Conservation (phyloP, 64 coral and sea anemone genomes). For the Porites lutea region DNA sequence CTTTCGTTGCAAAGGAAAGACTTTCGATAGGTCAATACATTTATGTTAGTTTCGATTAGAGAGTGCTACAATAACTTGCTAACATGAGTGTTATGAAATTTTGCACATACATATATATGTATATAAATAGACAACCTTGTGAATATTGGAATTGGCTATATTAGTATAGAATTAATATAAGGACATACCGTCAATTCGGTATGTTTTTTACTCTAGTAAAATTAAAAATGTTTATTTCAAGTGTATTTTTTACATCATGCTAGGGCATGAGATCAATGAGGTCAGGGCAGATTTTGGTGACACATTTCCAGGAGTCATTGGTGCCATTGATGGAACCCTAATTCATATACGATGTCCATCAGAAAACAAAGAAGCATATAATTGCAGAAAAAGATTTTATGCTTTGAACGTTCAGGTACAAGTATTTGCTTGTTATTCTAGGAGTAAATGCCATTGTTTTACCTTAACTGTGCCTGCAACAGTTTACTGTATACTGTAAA, state of each 20-base stretch:
- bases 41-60: not conserved
- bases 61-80: not conserved
- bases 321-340: conserved; percentile 64
- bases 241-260: conserved; percentile 30
- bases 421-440: not conserved
- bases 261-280: conserved; percentile 40
- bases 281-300: conserved; percentile 52
- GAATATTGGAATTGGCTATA: not conserved
- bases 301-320: conserved; percentile 61
- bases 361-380: conserved; percentile 60
- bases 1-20: not conserved
- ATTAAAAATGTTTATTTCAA: conserved; percentile 16
- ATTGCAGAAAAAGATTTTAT: conserved; percentile 56
- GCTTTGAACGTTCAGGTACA: conserved; percentile 52
- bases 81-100: not conserved
- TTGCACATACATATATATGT: not conserved
- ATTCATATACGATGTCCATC: conserved; percentile 51
- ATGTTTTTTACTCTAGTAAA: conserved; percentile 16
- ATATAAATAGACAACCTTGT: not conserved
- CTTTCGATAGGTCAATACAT: not conserved
- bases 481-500: conserved; percentile 8
- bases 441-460: conserved; percentile 10
- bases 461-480: not conserved
- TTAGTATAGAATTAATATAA: not conserved
- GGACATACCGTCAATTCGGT: too few relatives aligned